Conservation (phyloP, 1,140 invertebrate species). For the Drosophila nikananu region DNA sequence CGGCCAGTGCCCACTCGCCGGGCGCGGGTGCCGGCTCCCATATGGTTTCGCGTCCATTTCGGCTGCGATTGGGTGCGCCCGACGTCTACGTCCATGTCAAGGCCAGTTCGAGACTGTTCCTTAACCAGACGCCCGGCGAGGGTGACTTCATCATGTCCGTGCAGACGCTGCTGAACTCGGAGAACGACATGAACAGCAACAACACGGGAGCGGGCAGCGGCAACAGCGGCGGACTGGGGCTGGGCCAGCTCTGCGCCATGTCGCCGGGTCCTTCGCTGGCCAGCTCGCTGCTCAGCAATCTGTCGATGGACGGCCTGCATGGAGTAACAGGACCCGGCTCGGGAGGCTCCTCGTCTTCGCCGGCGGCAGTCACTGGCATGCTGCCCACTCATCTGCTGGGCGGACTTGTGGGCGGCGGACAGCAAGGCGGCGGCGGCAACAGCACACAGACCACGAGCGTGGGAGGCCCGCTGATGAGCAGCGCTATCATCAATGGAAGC, state of each 20-base stretch:
- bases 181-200: constrained; percentile 86
- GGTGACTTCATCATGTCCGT: constrained; percentile 96
- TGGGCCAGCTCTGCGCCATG: constrained; percentile 67
- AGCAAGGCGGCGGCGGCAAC: constrained; percentile 48
- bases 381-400: constrained; percentile 68
- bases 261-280: constrained; percentile 75
- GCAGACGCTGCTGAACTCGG: constrained; percentile 91
- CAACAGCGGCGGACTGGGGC: constrained; percentile 16
- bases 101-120: constrained; percentile 95
- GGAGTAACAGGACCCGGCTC: constrained; percentile 17
- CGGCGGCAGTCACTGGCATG: constrained; percentile 21
- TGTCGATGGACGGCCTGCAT: constrained; percentile 75
- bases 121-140: constrained; percentile 89
- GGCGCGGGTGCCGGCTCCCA: constrained; percentile 54
- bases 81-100: constrained; percentile 94
- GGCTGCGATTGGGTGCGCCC: constrained; percentile 89
- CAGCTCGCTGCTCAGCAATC: constrained; percentile 67
- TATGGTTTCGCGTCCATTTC: constrained; percentile 89
- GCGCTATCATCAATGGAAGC: constrained; percentile 89
- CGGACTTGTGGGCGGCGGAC: constrained; percentile 79
- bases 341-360: constrained; percentile 53
- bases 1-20: constrained; percentile 85
- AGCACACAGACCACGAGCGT: constrained; percentile 82
- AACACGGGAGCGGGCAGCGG: constrained; percentile 54
- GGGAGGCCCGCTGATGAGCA: constrained; percentile 89